Percentiles rank a stretch among this genome's conserved stretches.
Evolutionary conservation across 2,888 invertebrate genomes (phyloP).

Genomic region (Pammene fasciana): DNA sequence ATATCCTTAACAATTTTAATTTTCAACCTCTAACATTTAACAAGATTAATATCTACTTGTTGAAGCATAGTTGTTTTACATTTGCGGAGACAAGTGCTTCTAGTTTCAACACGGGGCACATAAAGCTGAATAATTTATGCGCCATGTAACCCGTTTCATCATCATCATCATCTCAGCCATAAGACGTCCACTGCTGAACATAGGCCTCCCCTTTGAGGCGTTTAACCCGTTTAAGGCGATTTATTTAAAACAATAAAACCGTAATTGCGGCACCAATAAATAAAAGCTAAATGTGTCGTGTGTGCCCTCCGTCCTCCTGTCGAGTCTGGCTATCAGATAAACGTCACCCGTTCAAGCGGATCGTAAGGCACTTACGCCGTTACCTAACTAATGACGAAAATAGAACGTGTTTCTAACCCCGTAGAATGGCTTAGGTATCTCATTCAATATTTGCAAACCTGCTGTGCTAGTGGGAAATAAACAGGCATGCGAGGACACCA

Average conservation of each 20-base stretch:
- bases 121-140: not conserved
- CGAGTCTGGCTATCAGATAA: not conserved
- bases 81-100: too few relatives aligned
- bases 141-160: slow-evolving; percentile 3
- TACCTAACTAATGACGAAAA: not conserved
- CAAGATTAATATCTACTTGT: too few relatives aligned
- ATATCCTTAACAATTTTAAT: too few relatives aligned
- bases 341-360: not conserved
- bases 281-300: slow-evolving; percentile 12
- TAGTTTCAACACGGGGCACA: too few relatives aligned
- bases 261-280: slow-evolving; percentile 18
- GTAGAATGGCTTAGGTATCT: slow-evolving; percentile 21
- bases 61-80: too few relatives aligned
- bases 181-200: too few relatives aligned
- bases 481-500: not conserved
- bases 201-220: too few relatives aligned
- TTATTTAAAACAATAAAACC: slow-evolving; percentile 11
- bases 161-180: too few relatives aligned
- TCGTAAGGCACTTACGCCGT: not conserved
- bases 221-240: slow-evolving; percentile 6
- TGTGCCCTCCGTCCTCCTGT: slow-evolving; percentile 1
- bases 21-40: too few relatives aligned
- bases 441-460: slow-evolving; percentile 27
- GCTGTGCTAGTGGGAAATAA: slow-evolving; percentile 11
- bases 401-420: slow-evolving; percentile 15